Conservation (phyloP, 2,113 vertebrate genomes). For the Apistogramma diplotaenia region DNA sequence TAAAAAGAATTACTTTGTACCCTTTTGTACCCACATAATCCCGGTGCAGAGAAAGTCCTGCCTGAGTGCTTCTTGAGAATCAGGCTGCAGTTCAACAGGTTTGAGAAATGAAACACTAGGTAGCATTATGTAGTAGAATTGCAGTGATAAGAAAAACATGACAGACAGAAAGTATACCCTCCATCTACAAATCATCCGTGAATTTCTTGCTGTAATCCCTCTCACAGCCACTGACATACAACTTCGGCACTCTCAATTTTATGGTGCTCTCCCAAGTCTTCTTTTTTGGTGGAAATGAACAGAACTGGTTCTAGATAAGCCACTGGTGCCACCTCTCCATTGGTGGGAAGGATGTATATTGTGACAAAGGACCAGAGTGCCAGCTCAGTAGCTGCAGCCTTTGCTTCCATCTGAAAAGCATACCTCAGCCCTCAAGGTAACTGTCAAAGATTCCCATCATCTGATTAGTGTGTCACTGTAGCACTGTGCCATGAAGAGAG, state of each 20-base stretch:
- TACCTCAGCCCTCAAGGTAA: conserved; percentile 65
- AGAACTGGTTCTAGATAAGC: neutral
- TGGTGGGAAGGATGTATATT: neutral
- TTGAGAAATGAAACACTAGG: neutral
- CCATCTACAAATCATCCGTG: neutral
- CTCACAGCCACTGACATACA: neutral
- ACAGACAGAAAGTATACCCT: neutral
- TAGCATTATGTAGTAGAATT: neutral
- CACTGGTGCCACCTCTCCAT: neutral
- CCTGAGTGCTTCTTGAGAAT: neutral
- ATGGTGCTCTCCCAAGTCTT: neutral
- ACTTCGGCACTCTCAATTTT: neutral
- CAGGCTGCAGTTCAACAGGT: neutral
- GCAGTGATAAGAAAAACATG: neutral
- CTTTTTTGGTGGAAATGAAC: neutral
- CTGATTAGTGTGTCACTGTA: conserved; percentile 58
- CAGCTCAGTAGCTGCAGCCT: conserved; percentile 44
- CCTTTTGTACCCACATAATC: neutral
- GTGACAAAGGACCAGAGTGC: conserved; percentile 19
- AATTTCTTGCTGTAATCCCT: neutral
- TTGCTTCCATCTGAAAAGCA: conserved; percentile 66
- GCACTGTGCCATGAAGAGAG: neutral
- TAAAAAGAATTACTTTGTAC: conserved; percentile 2
- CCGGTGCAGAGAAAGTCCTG: neutral
- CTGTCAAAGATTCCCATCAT: conserved; percentile 54